A percentile compares a stretch with the other conserved stretches of the same genome.
Evolutionary conservation across 2,888 invertebrate genomes (phyloP).

Genomic region (Hipparchia sbordonii): DNA sequence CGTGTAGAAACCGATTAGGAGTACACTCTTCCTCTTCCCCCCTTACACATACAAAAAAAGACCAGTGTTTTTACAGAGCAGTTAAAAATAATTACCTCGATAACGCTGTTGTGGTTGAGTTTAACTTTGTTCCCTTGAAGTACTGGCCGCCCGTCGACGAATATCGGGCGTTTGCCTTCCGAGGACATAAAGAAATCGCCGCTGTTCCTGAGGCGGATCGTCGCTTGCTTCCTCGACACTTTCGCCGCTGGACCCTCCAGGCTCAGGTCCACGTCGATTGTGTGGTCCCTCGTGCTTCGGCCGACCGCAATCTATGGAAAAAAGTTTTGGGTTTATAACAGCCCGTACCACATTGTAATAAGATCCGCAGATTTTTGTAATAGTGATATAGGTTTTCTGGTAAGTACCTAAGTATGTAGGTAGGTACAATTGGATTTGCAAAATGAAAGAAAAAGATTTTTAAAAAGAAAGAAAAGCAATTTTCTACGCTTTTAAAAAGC

Average conservation of each 20-base stretch:
- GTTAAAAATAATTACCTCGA: slow-evolving; percentile 86
- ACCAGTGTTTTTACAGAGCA: too few species aligned
- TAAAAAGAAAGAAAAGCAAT: too few species aligned
- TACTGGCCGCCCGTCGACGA: slow-evolving; percentile 96
- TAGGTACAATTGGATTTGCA: too few species aligned
- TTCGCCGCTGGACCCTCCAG: slow-evolving; percentile 97
- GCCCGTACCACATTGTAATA: background rate
- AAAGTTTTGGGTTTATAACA: background rate
- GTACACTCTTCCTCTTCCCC: too few species aligned
- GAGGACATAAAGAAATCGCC: slow-evolving; percentile 98
- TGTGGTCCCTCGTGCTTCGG: slow-evolving; percentile 92
- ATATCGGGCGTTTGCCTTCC: slow-evolving; percentile 96
- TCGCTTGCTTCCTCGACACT: slow-evolving; percentile 95
- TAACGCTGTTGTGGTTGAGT: slow-evolving; percentile 95
- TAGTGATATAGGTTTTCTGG: too few species aligned
- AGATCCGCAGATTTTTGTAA: background rate
- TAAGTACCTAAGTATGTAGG: too few species aligned
- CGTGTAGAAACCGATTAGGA: too few species aligned
- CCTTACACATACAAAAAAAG: background rate
- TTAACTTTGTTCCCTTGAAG: slow-evolving; percentile 94
- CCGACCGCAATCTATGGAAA: slow-evolving; percentile 92
- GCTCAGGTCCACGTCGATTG: slow-evolving; percentile 96
- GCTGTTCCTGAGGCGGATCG: slow-evolving; percentile 93
- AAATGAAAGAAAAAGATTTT: too few species aligned
- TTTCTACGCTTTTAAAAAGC: too few species aligned